phyloP scores from a whole-genome alignment of 2,888 invertebrate species.

The Drosophila quasianomalipes region DNA sequence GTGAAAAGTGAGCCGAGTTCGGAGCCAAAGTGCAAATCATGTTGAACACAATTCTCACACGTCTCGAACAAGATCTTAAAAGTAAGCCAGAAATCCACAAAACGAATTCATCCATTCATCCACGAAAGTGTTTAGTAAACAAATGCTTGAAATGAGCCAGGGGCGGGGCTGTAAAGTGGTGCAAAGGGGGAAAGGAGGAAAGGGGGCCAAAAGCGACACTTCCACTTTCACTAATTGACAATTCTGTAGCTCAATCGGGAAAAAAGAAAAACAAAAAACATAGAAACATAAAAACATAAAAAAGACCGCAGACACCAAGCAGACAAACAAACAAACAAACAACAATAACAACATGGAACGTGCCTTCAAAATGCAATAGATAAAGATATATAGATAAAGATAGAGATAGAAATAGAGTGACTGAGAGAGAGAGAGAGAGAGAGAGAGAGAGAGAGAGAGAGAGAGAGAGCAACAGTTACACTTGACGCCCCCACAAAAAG shows the following conservation, averaged over 20 bases:
- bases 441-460: constrained; percentile 3
- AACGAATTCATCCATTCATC: constrained; percentile 48
- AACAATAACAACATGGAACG: constrained; percentile 36
- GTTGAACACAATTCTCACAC: constrained; percentile 68
- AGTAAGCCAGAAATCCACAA: constrained; percentile 31
- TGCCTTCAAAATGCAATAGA: constrained; percentile 35
- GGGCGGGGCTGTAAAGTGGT: not conserved
- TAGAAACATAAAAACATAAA: constrained; percentile 48
- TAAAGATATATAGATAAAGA: not conserved
- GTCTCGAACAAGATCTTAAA: constrained; percentile 36
- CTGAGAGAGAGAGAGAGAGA: not conserved
- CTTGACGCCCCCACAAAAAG: constrained; percentile 63
- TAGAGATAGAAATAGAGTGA: not conserved
- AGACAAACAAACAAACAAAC: constrained; percentile 45
- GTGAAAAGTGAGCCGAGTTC: constrained; percentile 42
- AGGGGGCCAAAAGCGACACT: constrained; percentile 48
- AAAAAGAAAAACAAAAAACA: constrained; percentile 32
- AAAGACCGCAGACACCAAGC: constrained; percentile 65
- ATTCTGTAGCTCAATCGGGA: constrained; percentile 73
- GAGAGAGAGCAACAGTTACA: constrained; percentile 32
- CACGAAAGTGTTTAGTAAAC: constrained; percentile 63
- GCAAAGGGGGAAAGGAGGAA: not conserved
- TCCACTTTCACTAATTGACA: constrained; percentile 81
- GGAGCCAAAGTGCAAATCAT: constrained; percentile 69
- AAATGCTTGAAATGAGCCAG: constrained; percentile 34